Conservation (phyloP, 64 coral and sea anemone species). For the Pocillopora verrucosa region DNA sequence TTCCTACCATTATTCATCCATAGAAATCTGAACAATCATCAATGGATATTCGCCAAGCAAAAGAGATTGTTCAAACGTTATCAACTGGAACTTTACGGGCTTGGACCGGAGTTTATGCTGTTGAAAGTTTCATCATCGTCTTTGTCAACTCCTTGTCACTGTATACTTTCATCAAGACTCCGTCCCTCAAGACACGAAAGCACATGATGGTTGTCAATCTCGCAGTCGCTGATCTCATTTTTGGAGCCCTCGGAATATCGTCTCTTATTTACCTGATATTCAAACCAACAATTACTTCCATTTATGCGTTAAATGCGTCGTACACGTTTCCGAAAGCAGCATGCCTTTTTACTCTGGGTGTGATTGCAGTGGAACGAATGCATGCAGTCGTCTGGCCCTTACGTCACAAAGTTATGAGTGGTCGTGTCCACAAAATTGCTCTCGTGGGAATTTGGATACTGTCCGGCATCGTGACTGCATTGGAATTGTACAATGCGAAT, state of each 20-base stretch:
- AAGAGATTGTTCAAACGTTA: too few relatives aligned
- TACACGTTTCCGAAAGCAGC: background rate
- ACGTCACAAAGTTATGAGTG: background rate
- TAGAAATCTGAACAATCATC: too few relatives aligned
- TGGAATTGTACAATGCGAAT: too few relatives aligned
- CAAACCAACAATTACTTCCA: background rate
- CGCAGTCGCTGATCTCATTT: slow-evolving; percentile 14
- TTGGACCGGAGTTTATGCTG: background rate
- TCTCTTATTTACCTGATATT: background rate
- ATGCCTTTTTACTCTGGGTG: background rate
- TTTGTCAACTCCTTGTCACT: background rate
- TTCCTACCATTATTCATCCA: too few relatives aligned
- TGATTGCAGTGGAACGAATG: slow-evolving; percentile 1
- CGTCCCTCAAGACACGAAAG: background rate
- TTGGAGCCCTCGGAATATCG: background rate
- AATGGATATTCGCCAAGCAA: too few relatives aligned
- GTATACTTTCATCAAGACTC: slow-evolving; percentile 18
- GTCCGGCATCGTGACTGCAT: background rate
- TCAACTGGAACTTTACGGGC: background rate
- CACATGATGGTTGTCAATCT: slow-evolving; percentile 32
- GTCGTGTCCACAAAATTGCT: background rate
- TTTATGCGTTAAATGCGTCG: background rate
- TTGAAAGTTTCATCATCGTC: background rate
- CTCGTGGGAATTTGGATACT: slow-evolving; percentile 11
- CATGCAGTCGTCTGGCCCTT: background rate